Evolutionary conservation across 1,140 invertebrate species (phyloP), one percentile per base, ranked within the genome.

Genomic region (Zaprionus ornatus): DNA sequence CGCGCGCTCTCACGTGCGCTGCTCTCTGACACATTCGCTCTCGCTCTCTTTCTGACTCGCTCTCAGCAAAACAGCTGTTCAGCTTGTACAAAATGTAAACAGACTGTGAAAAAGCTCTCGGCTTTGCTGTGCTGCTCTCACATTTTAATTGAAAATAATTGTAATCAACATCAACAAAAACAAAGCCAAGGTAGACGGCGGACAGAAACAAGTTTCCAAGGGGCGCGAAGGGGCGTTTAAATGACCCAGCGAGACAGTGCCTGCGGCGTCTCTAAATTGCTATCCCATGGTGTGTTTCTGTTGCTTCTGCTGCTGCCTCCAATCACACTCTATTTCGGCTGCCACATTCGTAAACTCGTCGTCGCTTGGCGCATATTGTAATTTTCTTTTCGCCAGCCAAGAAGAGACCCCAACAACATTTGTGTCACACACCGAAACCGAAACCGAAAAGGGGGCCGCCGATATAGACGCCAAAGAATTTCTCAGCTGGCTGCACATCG

Each of bases 391-490:
- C 71, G 77, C 40, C 60, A 56, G 48, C 62, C 77, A 76, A 23
- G 75, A 65, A 73, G 50, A 79, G 68, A 83, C 70, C 60, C 52
- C 25, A 70, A 64, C 6, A n/a, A 10, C 40, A 66, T 73, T 76
- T 70, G 72, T 79, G 78, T 80, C 83, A 83, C 82, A 87, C 65
- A 87, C 69, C 59, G 19, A 19, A 77, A 77, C 76, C 76, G 68
- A 80, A 71, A 48, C 40, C 45, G 45, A 63, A 45, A 82, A 75
- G 70, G 42, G 56, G 82, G 79, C 82, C 82, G 68, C 73, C 76
- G 60, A 88, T 86, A 80, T 82, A 79, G 83, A 86, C 82, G 83
- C 73, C 73, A 86, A 86, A 86, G 83, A 87, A 86, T 86, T 86
- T 86, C 80, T 74, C 60, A 86, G 84, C 62, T 77, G 80, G 66